Evolutionary conservation across 23 tunicate genomes (phyloP), one percentile per base, ranked within the genome.

Genomic region (Ciona savignyi): DNA sequence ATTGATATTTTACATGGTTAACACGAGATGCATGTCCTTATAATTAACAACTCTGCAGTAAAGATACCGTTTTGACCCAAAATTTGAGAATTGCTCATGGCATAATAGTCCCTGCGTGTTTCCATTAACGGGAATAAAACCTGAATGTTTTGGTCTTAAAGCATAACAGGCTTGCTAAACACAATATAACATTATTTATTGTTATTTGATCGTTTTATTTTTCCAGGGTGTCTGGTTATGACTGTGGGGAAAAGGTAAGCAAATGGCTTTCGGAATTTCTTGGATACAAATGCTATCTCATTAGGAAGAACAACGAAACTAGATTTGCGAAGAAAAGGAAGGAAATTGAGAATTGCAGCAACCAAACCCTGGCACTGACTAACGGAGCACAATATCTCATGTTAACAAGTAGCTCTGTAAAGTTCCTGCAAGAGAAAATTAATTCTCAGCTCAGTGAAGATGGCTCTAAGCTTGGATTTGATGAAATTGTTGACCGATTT

Each of bases 331-430:
- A 61, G 22, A 1, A 22, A 0, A 81, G 66, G 25, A 19, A 28
- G 34, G 72, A 29, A 2, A 25, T 34, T 1, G 25, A 60, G 3
- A 32, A 22, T 24, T 32, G 29, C 25, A 22, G 34, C 1, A 23
- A 1, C 0, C 81, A 60, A 22, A 1, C 73, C 15, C 60, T 88
- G 27, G 71, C 87, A 4, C 71, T 88, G 15, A 69, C 86, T 32
- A 88, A 88, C 65, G 83, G 66, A 35, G 96, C 96, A 4, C 96
- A 88, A 61, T 81, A 64, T 62, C 84, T 88, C 15, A 33, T 88
- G 65, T 28, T 88, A 3, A 74, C 86, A 30, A 70, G 72, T 0
- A 32, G 63, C 61, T 74, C 83, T 15, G 78, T 82, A 21, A 76
- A 88, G 62, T 62, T 60, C 51, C 49, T 88, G 29, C 70, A 61